Conservation (phyloP, 2,888 invertebrate genomes). For the Biston betularia region DNA sequence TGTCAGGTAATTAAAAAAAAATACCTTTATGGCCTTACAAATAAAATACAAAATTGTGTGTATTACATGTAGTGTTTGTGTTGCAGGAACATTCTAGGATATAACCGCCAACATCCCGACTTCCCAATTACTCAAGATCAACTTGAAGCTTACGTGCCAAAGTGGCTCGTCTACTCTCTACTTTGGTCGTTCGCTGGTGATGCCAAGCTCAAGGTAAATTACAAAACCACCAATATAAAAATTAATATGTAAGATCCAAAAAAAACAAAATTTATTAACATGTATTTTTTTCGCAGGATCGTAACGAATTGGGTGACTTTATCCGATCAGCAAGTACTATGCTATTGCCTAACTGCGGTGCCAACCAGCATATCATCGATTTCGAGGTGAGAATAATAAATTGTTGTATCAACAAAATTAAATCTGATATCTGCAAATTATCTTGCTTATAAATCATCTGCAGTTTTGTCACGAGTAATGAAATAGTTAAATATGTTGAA, state of each 20-base stretch:
- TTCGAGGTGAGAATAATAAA: slow-evolving; percentile 90
- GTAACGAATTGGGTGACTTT: slow-evolving; percentile 98
- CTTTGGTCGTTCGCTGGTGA: slow-evolving; percentile 99
- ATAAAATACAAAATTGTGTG: not conserved
- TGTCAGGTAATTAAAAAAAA: slow-evolving; percentile 86
- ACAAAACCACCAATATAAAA: not conserved
- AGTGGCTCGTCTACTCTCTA: slow-evolving; percentile 96
- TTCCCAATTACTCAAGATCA: slow-evolving; percentile 97
- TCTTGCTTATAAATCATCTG: too few relatives aligned
- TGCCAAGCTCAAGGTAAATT: slow-evolving; percentile 95
- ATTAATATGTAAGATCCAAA: too few relatives aligned
- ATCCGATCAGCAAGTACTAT: slow-evolving; percentile 98
- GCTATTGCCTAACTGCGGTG: slow-evolving; percentile 93
- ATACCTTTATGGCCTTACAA: not conserved
- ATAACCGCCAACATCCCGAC: slow-evolving; percentile 97
- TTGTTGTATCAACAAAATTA: not conserved
- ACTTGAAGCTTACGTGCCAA: slow-evolving; percentile 97
- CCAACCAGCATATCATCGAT: slow-evolving; percentile 95
- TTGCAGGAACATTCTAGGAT: slow-evolving; percentile 93
- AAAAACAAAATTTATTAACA: not conserved
- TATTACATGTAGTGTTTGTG: not conserved
- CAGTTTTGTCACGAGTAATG: too few relatives aligned
- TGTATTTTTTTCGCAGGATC: slow-evolving; percentile 61
- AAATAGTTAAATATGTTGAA: too few relatives aligned
- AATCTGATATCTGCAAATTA: not conserved